A percentile compares a stretch with the other conserved stretches of the same genome.
Evolutionary conservation across 2,113 vertebrate genomes (phyloP).

Genomic region (Hucho hucho): DNA sequence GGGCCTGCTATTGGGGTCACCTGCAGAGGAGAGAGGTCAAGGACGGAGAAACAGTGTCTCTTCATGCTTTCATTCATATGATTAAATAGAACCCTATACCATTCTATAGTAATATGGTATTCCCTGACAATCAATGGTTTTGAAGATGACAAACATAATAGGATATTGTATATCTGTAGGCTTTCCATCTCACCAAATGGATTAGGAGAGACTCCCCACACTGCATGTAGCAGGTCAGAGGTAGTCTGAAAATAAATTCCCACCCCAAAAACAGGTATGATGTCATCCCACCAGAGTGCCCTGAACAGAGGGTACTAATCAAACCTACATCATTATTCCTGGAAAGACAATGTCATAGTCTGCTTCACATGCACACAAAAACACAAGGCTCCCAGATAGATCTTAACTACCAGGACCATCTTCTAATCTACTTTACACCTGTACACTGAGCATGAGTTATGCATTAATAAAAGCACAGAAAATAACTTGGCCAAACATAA

Average conservation of each 20-base stretch:
- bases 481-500: background rate
- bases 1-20: slow-evolving; percentile 93
- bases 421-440: background rate
- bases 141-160: too few relatives aligned
- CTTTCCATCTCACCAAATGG: too few relatives aligned
- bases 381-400: background rate
- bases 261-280: slow-evolving; percentile 28
- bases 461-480: background rate
- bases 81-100: background rate
- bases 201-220: background rate
- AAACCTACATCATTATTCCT: background rate
- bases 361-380: background rate
- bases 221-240: slow-evolving; percentile 16
- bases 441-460: background rate
- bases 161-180: too few relatives aligned
- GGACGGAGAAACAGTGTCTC: too few relatives aligned
- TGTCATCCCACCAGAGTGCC: slow-evolving; percentile 28
- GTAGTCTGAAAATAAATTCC: slow-evolving; percentile 53
- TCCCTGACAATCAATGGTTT: too few relatives aligned
- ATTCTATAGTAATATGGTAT: background rate
- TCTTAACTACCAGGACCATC: background rate
- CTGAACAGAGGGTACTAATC: slow-evolving; percentile 1
- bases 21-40: slow-evolving; percentile 55
- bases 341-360: background rate
- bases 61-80: background rate